These are phyloP conservation scores for Mastigias papua DNA, from an alignment of 30 jellyfish, hydroid and myxozoan species.

Conservation along the genomic window DNA sequence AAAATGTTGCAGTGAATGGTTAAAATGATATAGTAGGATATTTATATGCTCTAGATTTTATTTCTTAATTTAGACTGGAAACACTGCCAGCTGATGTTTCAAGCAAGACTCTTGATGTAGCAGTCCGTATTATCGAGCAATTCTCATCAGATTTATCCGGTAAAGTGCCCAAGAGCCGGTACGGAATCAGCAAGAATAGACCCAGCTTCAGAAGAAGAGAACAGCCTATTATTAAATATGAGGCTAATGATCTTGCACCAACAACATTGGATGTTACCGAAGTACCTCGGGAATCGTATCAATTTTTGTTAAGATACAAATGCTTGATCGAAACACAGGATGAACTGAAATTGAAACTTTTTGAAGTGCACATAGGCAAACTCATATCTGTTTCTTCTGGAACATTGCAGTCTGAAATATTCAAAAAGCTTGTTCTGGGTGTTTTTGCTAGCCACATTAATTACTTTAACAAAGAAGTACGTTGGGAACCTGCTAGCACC, in stretches of 20 bases:
- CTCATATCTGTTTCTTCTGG: conserved; percentile 43
- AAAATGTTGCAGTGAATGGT: no score
- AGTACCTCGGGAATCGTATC: conserved; percentile 20
- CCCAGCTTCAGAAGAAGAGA: conserved; percentile 13
- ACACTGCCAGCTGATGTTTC: conserved; percentile 22
- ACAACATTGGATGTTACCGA: conserved; percentile 26
- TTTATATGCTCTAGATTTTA: no score
- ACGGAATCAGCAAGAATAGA: conserved; percentile 3
- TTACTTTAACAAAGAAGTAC: not conserved
- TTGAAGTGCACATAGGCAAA: conserved; percentile 46
- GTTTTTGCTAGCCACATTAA: conserved; percentile 23
- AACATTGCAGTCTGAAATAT: conserved; percentile 28
- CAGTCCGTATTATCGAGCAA: conserved; percentile 25
- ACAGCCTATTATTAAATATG: not conserved
- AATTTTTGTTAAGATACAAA: conserved; percentile 55
- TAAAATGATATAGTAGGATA: no score
- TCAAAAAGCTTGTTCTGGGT: conserved; percentile 45
- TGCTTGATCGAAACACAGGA: conserved; percentile 15
- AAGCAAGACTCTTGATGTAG: conserved; percentile 30
- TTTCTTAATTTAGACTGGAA: conserved; percentile 17
- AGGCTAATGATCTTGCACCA: conserved; percentile 7
- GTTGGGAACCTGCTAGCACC: not conserved
- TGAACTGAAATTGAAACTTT: not conserved
- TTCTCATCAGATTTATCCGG: conserved; percentile 15
- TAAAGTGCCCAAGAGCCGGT: conserved; percentile 21